These are phyloP conservation scores for Campoplex capitator DNA, from an alignment of 2,888 invertebrate species.

Conservation along the genomic window DNA sequence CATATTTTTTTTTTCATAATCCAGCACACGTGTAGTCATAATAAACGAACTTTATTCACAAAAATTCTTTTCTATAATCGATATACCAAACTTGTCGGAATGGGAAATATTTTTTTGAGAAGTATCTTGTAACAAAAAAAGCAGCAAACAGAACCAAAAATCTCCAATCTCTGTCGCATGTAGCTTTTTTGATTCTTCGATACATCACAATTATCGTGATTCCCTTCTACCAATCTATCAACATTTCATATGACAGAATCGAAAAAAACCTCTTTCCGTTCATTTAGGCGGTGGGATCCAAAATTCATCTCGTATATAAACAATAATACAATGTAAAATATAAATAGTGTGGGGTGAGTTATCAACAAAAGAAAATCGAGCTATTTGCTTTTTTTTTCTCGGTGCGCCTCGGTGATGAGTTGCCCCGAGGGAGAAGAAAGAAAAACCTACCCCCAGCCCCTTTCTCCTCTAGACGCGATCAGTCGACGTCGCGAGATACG, in stretches of 20 bases:
- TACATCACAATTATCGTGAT: conserved; percentile 46
- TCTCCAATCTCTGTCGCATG: neutral
- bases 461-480: conserved; percentile 22
- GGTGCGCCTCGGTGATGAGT: conserved; percentile 37
- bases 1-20: too few species aligned
- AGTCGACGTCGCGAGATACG: conserved; percentile 51
- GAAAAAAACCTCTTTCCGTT: neutral
- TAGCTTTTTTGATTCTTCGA: conserved; percentile 17
- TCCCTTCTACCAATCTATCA: conserved; percentile 38
- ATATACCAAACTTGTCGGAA: neutral
- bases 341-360: neutral
- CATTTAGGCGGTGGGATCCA: neutral
- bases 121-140: neutral
- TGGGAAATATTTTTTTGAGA: neutral
- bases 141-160: neutral
- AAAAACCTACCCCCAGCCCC: conserved; percentile 43
- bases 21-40: neutral
- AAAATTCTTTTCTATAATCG: neutral
- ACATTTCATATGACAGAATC: conserved; percentile 29
- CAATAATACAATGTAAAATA: neutral
- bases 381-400: conserved; percentile 46
- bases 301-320: neutral
- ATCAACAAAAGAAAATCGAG: conserved; percentile 38
- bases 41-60: neutral
- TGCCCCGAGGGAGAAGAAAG: conserved; percentile 49